Evolutionary conservation across 2,797 vertebrate species (phyloP), one percentile per base, ranked within the genome.

Genomic region (Intellagama lesueurii): DNA sequence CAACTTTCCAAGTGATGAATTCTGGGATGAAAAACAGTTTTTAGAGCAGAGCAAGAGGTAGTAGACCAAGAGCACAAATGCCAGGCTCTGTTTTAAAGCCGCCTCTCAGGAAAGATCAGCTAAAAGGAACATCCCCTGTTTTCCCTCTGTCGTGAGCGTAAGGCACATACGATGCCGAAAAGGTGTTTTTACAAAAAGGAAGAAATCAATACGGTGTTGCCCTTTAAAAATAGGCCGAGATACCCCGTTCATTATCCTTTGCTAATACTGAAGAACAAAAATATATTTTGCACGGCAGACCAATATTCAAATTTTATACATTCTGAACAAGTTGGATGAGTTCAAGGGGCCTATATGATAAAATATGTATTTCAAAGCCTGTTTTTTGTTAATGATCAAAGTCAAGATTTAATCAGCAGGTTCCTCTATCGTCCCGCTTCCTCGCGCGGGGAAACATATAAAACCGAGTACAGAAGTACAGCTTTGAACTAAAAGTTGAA

Each of bases 361-460:
- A 94, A 95, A 94, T 70, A 83, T 90, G 80, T 85, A 95, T 94
- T 95, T 94, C 94, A 95, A 94, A 95, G 92, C 77, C 86, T 81
- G 84, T 68, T 78, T 92, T 87, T 88, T 40, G 24, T 28, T 32
- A 70, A 89, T 91, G 91, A 95, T 95, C 93, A 95, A 95, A 91
- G 94, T 94, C 90, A 87, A 94, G 93, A 90, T 95, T 94, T 95
- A 95, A 92, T 95, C 91, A 95, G 92, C 90, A 87, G 94, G 89
- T 85, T 91, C 90, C 88, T 92, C 81, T 90, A 91, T 91, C 84
- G 81, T 88, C 88, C 80, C 69, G 83, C 89, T 91, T 92, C 88
- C 85, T 60, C 1, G 52, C 69, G n/a, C 19, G 30, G 16, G 49
- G 40, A 40, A 86, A 32, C 81, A 66, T 80, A 86, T 79, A 88